These are phyloP conservation scores for Sussaba pulchella DNA, from an alignment of 2,888 invertebrate species.

Conservation along the genomic window DNA sequence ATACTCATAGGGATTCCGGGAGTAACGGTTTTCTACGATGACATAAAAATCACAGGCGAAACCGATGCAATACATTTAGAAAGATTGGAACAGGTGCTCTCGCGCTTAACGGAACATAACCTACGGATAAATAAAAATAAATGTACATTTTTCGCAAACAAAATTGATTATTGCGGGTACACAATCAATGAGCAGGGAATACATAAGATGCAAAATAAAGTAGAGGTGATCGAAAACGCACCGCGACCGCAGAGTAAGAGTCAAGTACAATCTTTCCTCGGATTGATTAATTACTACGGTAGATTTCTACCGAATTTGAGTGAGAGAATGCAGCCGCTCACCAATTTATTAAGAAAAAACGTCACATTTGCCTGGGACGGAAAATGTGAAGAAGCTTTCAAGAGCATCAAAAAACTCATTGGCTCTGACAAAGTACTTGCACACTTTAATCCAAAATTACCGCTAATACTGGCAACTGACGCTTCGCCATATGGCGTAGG, in stretches of 20 bases:
- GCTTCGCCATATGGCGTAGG: constrained; percentile 51
- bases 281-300: constrained; percentile 66
- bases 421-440: constrained; percentile 1
- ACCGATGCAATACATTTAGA: constrained; percentile 69
- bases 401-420: constrained; percentile 67
- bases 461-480: constrained; percentile 58
- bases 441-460: constrained; percentile 56
- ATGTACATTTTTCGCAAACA: constrained; percentile 71
- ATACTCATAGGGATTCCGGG: constrained; percentile 72
- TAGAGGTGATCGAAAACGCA: constrained; percentile 67
- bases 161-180: constrained; percentile 75
- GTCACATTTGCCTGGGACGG: constrained; percentile 70
- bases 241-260: constrained; percentile 73
- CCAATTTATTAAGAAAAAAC: constrained; percentile 72
- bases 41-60: constrained; percentile 72
- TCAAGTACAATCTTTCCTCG: constrained; percentile 63
- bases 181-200: constrained; percentile 70
- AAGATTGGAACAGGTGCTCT: constrained; percentile 69
- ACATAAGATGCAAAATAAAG: constrained; percentile 18
- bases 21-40: constrained; percentile 73
- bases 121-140: constrained; percentile 72
- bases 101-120: constrained; percentile 67
- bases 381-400: constrained; percentile 71
- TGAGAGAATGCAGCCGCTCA: constrained; percentile 72
- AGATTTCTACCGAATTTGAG: constrained; percentile 75